Base-by-base conservation (phyloP, 2,888 invertebrate genomes). In the Leptura quadrifasciata region DNA sequence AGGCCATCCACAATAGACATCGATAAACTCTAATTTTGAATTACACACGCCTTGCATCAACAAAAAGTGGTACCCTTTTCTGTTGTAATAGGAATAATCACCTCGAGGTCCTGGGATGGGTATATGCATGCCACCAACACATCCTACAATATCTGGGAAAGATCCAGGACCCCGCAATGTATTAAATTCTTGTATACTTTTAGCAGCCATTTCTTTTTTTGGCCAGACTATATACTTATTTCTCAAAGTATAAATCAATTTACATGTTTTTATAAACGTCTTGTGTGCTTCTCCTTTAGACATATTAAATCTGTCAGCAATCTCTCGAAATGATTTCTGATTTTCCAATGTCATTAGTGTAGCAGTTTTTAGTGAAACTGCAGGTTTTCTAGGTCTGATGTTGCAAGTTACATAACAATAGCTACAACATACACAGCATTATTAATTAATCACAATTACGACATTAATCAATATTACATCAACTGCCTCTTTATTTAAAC, bases 21-120 rank as follows among this genome's bases (percentile, higher is more conserved):
- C 54, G 3, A 69, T 69, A 31, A 55, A 55, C 31, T 69, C 58
- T 27, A 57, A 31, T 31, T 35, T 69, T 15, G 31, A 17, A 35
- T 69, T 69, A 18, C 58, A 69, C 6, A 69, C 18, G 17, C 57
- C 69, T 57, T 69, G 69, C n/a, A 68, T 68, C 8, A 35, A 35
- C 10, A 76, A 39, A 12, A 75, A 72, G 55, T 75, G 68, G 24
- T 15, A 35, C 12, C 72, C 47, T 55, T 77, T 77, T 57, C 75
- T 68, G 57, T 78, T 69, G 70, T 78, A 75, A 72, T 57, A 78
- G 1, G 75, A 78, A 76, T 76, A 71, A 58, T 78, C 78, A 18
- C 47, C 60, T 15, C 9, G 18, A n/a, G 70, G 73, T 20, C 65
- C 78, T 3, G 73, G 65, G 27, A 76, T 73, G 12, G 39, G 21